Conservation (phyloP, 1,140 invertebrate species). For the Spodoptera frugiperda region DNA sequence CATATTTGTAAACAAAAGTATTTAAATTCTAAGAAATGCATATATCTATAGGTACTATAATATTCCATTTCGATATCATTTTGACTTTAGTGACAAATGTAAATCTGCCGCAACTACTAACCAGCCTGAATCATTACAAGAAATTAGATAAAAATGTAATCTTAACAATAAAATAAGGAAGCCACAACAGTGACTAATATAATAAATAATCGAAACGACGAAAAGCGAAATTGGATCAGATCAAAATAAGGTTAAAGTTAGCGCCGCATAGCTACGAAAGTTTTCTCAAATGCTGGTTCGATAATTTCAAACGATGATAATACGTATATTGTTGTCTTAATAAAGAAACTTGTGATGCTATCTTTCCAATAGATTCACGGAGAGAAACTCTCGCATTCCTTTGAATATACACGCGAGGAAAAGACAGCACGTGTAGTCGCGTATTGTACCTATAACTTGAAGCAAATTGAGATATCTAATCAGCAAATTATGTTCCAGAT, state of each 20-base stretch:
- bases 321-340: slow-evolving; percentile 14
- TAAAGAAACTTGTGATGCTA: slow-evolving; percentile 23
- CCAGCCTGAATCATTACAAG: slow-evolving; percentile 1
- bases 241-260: not conserved
- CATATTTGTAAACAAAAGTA: not conserved
- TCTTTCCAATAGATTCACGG: slow-evolving; percentile 25
- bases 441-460: not conserved
- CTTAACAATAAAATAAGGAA: slow-evolving; percentile 9
- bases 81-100: no score
- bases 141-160: slow-evolving; percentile 17
- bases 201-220: not conserved
- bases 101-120: not conserved
- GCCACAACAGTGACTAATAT: not conserved
- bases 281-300: not conserved
- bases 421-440: not conserved
- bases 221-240: not conserved
- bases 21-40: no score
- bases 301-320: slow-evolving; percentile 19
- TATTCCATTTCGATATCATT: no score
- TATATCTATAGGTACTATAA: no score
- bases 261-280: no score
- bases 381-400: slow-evolving; percentile 32
- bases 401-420: slow-evolving; percentile 24
- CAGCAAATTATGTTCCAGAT: slow-evolving; percentile 14
- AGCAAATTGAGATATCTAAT: slow-evolving; percentile 23